A percentile compares a stretch with the other conserved stretches of the same genome.
Evolutionary conservation across 2,888 invertebrate genomes (phyloP).

Genomic region (Hydriomena furcata): DNA sequence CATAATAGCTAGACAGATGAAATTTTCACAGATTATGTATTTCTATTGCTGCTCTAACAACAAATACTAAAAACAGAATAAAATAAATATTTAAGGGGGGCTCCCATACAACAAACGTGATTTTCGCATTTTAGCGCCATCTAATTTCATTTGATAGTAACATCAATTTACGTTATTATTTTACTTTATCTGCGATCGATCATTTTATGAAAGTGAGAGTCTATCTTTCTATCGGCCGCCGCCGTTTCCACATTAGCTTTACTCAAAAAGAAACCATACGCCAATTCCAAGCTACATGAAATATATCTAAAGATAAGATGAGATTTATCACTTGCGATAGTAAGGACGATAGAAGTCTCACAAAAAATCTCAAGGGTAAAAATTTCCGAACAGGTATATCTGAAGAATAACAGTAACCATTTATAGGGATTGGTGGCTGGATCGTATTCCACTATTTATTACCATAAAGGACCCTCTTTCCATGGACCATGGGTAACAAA

Average conservation of each 20-base stretch:
- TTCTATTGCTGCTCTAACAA: too few relatives aligned
- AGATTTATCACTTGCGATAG: constrained; percentile 23
- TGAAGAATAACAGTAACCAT: constrained; percentile 57
- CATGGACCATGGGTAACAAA: constrained; percentile 51
- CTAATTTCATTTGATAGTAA: too few relatives aligned
- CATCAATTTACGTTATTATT: too few relatives aligned
- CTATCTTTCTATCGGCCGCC: constrained; percentile 19
- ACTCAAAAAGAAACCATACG: constrained; percentile 10
- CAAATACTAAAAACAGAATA: too few relatives aligned
- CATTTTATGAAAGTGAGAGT: constrained; percentile 20
- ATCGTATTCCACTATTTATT: constrained; percentile 61
- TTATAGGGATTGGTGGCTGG: constrained; percentile 48
- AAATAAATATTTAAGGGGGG: too few relatives aligned
- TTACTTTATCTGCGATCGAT: constrained; percentile 11
- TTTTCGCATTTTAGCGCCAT: too few relatives aligned
- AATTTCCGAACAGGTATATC: constrained; percentile 47
- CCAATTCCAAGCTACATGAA: constrained; percentile 18
- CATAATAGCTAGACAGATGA: too few relatives aligned
- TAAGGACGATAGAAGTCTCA: constrained; percentile 19
- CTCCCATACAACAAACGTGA: too few relatives aligned
- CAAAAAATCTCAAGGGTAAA: constrained; percentile 42
- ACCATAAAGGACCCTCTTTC: constrained; percentile 50
- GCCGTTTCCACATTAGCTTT: constrained; percentile 14
- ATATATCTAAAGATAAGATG: constrained; percentile 31
- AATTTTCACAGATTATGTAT: too few relatives aligned